phyloP scores from a whole-genome alignment of 2,888 invertebrate species.

The Sesia bembeciformis region DNA sequence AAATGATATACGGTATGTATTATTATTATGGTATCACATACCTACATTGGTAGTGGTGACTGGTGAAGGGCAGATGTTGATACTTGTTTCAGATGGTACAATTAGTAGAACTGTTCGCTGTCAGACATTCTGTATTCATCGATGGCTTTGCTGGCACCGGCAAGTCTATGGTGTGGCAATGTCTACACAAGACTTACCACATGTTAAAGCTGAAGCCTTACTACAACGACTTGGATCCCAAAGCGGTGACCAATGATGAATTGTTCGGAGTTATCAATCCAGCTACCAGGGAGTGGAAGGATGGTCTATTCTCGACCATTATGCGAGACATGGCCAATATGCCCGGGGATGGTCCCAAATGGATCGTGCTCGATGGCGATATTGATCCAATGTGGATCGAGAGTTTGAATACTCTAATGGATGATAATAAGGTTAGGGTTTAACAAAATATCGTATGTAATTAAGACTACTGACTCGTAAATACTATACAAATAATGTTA shows the following conservation, averaged over 20 bases:
- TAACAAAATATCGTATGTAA: no score
- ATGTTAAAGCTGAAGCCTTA: conserved; percentile 88
- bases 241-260: conserved; percentile 96
- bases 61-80: background rate
- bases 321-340: conserved; percentile 96
- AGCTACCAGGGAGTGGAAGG: conserved; percentile 93
- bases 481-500: no score
- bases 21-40: background rate
- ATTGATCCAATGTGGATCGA: conserved; percentile 99
- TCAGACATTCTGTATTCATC: conserved; percentile 94
- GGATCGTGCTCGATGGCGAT: conserved; percentile 97
- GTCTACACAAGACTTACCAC: conserved; percentile 85
- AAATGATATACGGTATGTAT: background rate
- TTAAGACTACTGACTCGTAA: no score
- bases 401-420: conserved; percentile 96
- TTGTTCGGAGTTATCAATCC: conserved; percentile 96
- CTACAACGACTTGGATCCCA: conserved; percentile 94
- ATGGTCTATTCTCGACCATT: conserved; percentile 91
- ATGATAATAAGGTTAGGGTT: conserved; percentile 88
- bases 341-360: conserved; percentile 89
- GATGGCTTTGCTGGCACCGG: conserved; percentile 92
- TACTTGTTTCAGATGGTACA: conserved; percentile 83
- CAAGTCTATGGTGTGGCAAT: conserved; percentile 95
- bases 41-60: background rate
- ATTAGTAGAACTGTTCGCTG: conserved; percentile 92